Evolutionary conservation across 2,888 invertebrate genomes (phyloP), one percentile per base, ranked within the genome.

Genomic region (Nymphalis c-album): DNA sequence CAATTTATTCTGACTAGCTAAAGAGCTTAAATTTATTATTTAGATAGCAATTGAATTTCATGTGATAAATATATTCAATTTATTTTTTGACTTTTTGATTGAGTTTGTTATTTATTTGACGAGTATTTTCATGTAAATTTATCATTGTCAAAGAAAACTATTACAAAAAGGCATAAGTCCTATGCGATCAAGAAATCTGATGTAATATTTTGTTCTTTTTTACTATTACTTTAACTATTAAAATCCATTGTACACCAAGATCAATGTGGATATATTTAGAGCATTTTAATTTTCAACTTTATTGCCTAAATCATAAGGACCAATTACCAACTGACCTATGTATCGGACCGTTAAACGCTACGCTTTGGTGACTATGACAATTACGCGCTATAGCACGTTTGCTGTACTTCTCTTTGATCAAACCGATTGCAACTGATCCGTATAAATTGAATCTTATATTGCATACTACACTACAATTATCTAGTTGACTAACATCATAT

Each of bases 381-480:
- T 70, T 70, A 70, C 70, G 35, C 58, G 59, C 64, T 55, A 60
- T 53, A 46, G 55, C 60, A 68, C 68, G 64, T 68, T 61, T 61
- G 64, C 64, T 50, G 64, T 64, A 48, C 60, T 35, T 66, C 71
- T 64, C 71, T 71, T 71, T 71, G 69, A 69, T 71, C 67, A 55
- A 64, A 50, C 64, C 67, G 67, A 71, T 71, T 67, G 69, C 18
- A 65, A 16, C 71, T 64, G 64, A 69, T 63, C 67, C 71, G 69
- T 67, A 64, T 71, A 69, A 71, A 71, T 71, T 71, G 69, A 71
- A 67, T 67, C 71, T 69, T 64, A 67, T 67, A 67, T 71, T 35
- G 67, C 67, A 51, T 50, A 60, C 61, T 64, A 48, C 20, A 35
- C 46, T 48, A 61, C 65, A 65, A 63, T 59, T 64, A 60, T 68